Base-by-base conservation (phyloP, 2,113 vertebrate genomes). In the Heterocephalus glaber region DNA sequence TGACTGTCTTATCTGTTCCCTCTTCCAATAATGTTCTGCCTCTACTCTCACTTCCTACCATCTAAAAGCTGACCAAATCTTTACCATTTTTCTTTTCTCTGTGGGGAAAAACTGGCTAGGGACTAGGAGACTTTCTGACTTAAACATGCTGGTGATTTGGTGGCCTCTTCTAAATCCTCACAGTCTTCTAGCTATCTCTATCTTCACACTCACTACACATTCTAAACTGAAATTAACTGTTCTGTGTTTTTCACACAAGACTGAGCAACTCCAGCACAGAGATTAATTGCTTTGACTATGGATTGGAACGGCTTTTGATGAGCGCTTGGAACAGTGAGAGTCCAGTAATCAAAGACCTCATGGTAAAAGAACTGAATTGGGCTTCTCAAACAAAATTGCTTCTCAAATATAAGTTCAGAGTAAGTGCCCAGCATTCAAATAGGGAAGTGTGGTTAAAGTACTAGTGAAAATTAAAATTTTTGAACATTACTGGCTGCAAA, bases 301-400 rank as follows among this genome's bases (percentile, higher is more conserved):
- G 41, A 61, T 30, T 94, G 11, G 14, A 70, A 89, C 19, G 30
- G 92, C 26, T 81, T 77, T 82, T 38, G 38, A 33, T 66, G 66
- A 83, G n/a, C 58, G 26, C 19, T 84, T 89, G 49, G 11, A 81
- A 93, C 89, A 68, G 35, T 35, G 5, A 92, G 28, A 86, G 70
- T 35, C n/a, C 14, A 35, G 33, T 47, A 91, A 83, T 87, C 80
- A 95, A 30, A 72, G 26, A 95, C 20, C 70, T 87, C 22, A 2
- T 58, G 60, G 54, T n/a, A n/a, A 88, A 92, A 76, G 38, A 91
- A 90, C 13, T 47, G 17, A 95, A 93, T 3, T 77, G 44, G 49
- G 77, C 30, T 96, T 94, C 66, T 85, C 85, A 89, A 82, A 86
- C n/a, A n/a, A n/a, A n/a, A n/a, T n/a, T n/a, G n/a, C n/a, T n/a